A percentile compares a stretch with the other conserved stretches of the same genome.
phyloP scores from a whole-genome alignment of 92 coral and sea anemone species.

The Porites evermanni region DNA sequence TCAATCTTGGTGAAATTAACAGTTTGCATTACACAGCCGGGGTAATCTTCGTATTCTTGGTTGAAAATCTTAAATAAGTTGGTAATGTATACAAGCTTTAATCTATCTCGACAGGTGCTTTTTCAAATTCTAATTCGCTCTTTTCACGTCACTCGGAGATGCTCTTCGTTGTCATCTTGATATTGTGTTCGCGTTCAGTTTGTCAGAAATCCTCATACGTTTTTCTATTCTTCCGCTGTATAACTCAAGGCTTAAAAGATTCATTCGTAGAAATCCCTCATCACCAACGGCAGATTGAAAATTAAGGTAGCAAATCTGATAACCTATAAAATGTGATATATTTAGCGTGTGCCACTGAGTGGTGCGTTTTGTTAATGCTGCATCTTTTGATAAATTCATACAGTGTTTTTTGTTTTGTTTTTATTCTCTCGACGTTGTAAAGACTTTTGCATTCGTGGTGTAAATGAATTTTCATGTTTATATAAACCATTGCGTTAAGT shows the following conservation, averaged over 20 bases:
- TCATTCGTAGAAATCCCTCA: not conserved
- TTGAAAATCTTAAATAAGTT: not conserved
- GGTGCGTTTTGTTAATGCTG: not conserved
- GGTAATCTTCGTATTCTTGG: not conserved
- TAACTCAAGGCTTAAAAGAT: not conserved
- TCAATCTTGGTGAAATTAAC: not conserved
- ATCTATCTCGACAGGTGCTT: constrained; percentile 22
- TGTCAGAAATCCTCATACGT: constrained; percentile 1
- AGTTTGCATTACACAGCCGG: not conserved
- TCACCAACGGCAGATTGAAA: not conserved
- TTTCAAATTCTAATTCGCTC: constrained; percentile 22
- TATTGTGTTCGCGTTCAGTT: not conserved
- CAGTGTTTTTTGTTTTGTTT: not conserved
- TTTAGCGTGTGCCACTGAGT: not conserved
- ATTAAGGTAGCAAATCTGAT: not conserved
- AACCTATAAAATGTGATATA: not conserved
- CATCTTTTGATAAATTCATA: not conserved
- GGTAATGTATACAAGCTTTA: constrained; percentile 24
- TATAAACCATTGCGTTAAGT: not conserved
- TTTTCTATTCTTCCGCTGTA: not conserved
- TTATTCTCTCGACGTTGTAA: not conserved
- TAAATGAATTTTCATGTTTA: not conserved
- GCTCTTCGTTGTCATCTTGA: not conserved
- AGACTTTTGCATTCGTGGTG: not conserved
- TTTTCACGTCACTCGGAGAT: not conserved